Base-by-base conservation (phyloP, 2,113 vertebrate genomes). In the Lepus timidus region DNA sequence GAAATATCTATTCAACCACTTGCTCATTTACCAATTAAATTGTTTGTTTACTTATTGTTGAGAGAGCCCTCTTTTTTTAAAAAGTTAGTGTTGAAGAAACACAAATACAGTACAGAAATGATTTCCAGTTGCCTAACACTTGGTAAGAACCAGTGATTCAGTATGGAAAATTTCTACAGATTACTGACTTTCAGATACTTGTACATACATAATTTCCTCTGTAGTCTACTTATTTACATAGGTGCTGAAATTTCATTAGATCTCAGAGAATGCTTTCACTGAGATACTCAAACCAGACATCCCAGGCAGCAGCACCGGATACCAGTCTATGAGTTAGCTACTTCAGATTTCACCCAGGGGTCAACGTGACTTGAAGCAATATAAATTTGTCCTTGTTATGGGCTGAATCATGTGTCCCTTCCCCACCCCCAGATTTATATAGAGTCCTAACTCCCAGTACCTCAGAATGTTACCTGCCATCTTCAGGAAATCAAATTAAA, bases 181-280 rank as follows among this genome's bases (percentile, higher is more conserved):
- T 67, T 79, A 55, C 2, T 49, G 25, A 52, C 9, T 92, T 33
- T 51, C 71, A 89, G 58, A 83, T 39, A 16, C 55, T 58, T 58
- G 55, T 58, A 92, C 33, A 78, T 36, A 82, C 11, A n/a, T 64
- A 4, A 58, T 71, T 95, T 93, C 95, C 29, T 82, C n/a, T 68
- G 27, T 22, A 25, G 52, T 29, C 39, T 88, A 90, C 78, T 82
- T 31, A 73, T 79, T 78, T 90, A 83, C 58, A n/a, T 27, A 90
- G 44, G 16, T 81, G 0, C 49, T 51, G 5, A 58, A 52, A 85
- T 94, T 85, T 88, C 86, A 67, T 90, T 91, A 88, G 33, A 68
- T 79, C 58, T 65, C 29, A 91, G 64, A 73, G 31, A 86, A 88
- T 58, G 84, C 31, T 23, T 17, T 61, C 74, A 52, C 9, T 67